Base-by-base conservation (phyloP, 2,888 invertebrate genomes). In the Diarsia rubi region DNA sequence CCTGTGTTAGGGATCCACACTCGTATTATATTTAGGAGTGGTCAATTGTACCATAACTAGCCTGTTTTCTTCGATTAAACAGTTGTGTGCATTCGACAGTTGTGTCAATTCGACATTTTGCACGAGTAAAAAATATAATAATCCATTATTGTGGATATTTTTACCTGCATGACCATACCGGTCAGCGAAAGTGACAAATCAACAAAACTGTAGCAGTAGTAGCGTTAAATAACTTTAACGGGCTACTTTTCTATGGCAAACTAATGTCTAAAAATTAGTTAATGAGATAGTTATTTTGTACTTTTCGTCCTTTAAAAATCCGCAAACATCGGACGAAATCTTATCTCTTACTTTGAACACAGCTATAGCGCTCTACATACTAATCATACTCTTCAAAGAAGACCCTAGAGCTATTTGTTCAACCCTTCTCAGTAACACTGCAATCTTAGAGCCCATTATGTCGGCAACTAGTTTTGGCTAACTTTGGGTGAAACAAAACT, bases 351-450 rank as follows among this genome's bases (percentile, higher is more conserved):
- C 12, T n/a, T 21, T 12, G 37, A 12, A 37, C 1, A 19, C 16
- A 5, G 6, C 37, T 21, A n/a, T n/a, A 37, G 66, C 31, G 31
- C 49, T 78, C 68, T 66, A 66, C 12, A 0, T 11, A 6, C 5
- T 21, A 9, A 75, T 66, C 1, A 71, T 59, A 71, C 71, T 67
- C 24, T 21, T 24, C 0, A 2, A 14, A 0, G 45, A 49, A 69
- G 42, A 24, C 52, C 74, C 54, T 44, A 12, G 47, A 68, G 77
- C 47, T 73, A 85, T 82, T 82, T 74, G 70, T 60, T 70, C 37
- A 74, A 77, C 74, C 85, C 73, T 80, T 75, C 60, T 66, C 54
- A 52, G 67, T 73, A 57, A 80, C 73, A 85, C 71, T 70, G 59
- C 69, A 75, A 77, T 74, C 67, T 70, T 52, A 42, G 21, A 65